Evolutionary conservation across 2,797 vertebrate species (phyloP).

Genomic region (Spinibarbus caldwelli): DNA sequence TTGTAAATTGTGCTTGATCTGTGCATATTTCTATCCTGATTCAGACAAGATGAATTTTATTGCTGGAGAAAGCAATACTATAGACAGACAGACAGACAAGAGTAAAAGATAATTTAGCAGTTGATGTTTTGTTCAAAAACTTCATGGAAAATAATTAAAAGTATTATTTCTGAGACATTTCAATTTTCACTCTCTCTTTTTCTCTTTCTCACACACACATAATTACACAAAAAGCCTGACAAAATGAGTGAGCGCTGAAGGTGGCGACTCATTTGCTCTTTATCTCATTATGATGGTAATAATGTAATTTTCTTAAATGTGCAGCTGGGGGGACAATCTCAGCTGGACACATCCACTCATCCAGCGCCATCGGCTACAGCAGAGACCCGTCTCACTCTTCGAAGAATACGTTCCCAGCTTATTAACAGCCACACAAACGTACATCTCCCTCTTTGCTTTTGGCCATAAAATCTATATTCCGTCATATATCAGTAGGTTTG

Average conservation of each 20-base stretch:
- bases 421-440: conserved; percentile 12
- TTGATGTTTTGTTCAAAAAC: neutral
- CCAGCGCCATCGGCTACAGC: neutral
- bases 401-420: neutral
- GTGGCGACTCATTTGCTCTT: conserved; percentile 18
- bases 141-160: neutral
- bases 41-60: too few species aligned
- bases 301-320: conserved; percentile 33
- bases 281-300: conserved; percentile 34
- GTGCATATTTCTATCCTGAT: too few species aligned
- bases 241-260: conserved; percentile 1
- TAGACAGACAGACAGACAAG: neutral
- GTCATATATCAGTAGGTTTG: neutral
- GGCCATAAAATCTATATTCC: conserved; percentile 7
- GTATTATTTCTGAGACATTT: neutral
- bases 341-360: conserved; percentile 26
- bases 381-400: neutral
- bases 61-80: too few species aligned
- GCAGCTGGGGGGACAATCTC: conserved; percentile 5
- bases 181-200: neutral
- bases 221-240: neutral
- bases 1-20: too few species aligned
- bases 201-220: neutral
- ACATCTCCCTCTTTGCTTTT: conserved; percentile 13
- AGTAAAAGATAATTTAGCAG: neutral